Percentiles rank a stretch among this genome's conserved stretches.
phyloP scores from a whole-genome alignment of 2,888 invertebrate genomes.

The Adineta ricciae region DNA sequence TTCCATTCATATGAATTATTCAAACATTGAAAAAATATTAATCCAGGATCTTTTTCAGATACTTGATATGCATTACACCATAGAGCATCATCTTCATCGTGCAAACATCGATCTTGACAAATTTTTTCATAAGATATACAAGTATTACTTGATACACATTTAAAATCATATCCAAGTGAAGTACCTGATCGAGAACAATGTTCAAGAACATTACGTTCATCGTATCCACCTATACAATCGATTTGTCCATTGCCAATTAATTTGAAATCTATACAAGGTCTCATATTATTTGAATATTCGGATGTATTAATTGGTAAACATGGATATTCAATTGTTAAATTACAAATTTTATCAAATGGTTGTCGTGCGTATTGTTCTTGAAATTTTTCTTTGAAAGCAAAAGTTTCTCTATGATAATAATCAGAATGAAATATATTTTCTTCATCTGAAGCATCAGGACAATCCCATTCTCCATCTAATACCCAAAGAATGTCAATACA shows the following conservation, averaged over 20 bases:
- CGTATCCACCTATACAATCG: neutral
- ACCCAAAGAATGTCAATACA: neutral
- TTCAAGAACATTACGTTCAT: neutral
- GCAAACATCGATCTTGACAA: neutral
- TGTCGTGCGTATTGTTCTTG: neutral
- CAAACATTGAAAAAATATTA: neutral
- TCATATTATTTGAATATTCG: neutral
- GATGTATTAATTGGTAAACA: neutral
- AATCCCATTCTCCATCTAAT: neutral
- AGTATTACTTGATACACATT: neutral
- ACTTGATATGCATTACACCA: neutral
- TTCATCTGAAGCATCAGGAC: neutral
- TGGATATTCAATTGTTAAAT: neutral
- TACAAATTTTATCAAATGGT: neutral
- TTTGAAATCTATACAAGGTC: neutral
- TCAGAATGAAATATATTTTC: neutral
- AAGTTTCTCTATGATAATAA: neutral
- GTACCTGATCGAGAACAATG: neutral
- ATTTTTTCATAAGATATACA: neutral
- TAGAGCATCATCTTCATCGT: neutral
- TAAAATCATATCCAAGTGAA: neutral
- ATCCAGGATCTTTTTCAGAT: neutral
- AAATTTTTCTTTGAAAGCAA: neutral
- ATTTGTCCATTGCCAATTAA: neutral
- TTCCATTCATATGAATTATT: neutral